Percentiles rank a stretch among this genome's conserved stretches.
phyloP scores from a whole-genome alignment of 2,113 vertebrate genomes.

The Alethe diademata region DNA sequence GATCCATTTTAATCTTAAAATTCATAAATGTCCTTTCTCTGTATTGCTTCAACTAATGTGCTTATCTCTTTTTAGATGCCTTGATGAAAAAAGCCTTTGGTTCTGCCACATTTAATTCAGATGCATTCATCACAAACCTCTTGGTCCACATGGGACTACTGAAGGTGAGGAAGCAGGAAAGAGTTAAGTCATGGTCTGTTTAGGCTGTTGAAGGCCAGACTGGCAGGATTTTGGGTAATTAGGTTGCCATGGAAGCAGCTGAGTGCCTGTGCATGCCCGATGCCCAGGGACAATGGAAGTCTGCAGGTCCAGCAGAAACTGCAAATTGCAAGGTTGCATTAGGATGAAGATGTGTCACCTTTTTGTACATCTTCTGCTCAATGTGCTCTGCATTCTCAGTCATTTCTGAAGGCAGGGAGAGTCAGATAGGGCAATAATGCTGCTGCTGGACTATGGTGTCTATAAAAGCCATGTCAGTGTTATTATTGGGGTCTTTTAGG shows the following conservation, averaged over 20 bases:
- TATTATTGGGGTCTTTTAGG: background rate
- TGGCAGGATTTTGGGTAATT: slow-evolving; percentile 12
- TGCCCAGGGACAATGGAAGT: slow-evolving; percentile 4
- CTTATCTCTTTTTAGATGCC: slow-evolving; percentile 73
- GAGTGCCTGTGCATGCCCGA: slow-evolving; percentile 8
- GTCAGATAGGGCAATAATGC: background rate
- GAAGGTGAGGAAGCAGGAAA: slow-evolving; percentile 78
- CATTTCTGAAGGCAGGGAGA: background rate
- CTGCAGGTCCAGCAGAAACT: slow-evolving; percentile 2
- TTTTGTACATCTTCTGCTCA: background rate
- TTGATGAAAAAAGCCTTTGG: slow-evolving; percentile 89
- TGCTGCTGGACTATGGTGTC: background rate
- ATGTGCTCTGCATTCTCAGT: background rate
- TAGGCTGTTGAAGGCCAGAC: background rate
- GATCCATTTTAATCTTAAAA: background rate
- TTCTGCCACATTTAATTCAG: slow-evolving; percentile 81
- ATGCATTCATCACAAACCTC: slow-evolving; percentile 85
- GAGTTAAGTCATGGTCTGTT: slow-evolving; percentile 5
- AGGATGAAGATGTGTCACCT: background rate
- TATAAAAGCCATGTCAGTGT: background rate
- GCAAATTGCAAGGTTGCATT: background rate
- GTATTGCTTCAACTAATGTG: background rate
- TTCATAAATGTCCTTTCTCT: background rate
- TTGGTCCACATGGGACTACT: slow-evolving; percentile 90
- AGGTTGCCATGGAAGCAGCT: slow-evolving; percentile 25